Conservation (phyloP, 2,797 vertebrate genomes). For the Hemibagrus guttatus region DNA sequence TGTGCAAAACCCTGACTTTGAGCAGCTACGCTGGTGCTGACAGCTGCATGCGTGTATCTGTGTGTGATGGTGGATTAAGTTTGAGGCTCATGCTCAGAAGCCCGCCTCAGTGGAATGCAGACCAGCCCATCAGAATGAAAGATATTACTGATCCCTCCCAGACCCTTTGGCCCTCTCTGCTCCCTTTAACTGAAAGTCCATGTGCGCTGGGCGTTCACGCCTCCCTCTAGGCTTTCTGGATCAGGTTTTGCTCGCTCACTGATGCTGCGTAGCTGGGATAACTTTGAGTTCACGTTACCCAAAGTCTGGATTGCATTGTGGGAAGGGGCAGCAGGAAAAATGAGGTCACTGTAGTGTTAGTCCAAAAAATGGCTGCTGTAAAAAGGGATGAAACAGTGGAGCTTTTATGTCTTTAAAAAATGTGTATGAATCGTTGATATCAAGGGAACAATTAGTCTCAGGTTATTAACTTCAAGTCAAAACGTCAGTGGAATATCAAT, state of each 20-base stretch:
- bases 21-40: conserved; percentile 31
- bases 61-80: conserved; percentile 45
- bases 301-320: conserved; percentile 17
- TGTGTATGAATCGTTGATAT: background rate
- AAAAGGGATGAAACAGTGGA: background rate
- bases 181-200: background rate
- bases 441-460: background rate
- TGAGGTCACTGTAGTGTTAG: background rate
- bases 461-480: background rate
- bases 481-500: background rate
- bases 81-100: conserved; percentile 41
- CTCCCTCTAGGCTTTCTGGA: conserved; percentile 23
- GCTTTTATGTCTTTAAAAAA: background rate
- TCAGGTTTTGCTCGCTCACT: conserved; percentile 41
- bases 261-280: conserved; percentile 39
- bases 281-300: conserved; percentile 43
- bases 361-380: background rate
- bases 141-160: conserved; percentile 42
- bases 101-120: conserved; percentile 38
- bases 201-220: background rate
- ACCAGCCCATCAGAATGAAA: conserved; percentile 45
- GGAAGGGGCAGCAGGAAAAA: conserved; percentile 15
- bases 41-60: conserved; percentile 43
- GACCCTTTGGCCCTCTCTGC: background rate
- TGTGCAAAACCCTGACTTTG: conserved; percentile 35